Evolutionary conservation across 2,888 invertebrate species (phyloP).

Genomic region (Tanytarsus gracilentus): DNA sequence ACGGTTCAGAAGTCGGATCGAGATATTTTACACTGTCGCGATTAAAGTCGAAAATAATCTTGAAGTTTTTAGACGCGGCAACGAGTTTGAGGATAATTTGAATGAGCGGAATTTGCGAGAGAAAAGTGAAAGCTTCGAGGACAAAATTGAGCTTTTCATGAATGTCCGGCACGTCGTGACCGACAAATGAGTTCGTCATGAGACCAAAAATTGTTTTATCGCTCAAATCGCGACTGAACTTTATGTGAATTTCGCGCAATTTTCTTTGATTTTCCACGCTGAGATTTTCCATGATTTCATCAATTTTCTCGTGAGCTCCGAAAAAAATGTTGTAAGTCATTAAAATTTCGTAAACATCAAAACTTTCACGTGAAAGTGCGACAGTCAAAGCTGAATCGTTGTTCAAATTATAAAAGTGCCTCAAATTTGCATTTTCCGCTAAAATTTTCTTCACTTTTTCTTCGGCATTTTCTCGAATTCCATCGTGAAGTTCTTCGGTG

Average conservation of each 20-base stretch:
- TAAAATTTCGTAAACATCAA: background rate
- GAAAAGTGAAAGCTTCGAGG: background rate
- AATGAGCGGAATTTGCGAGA: background rate
- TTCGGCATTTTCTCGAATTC: background rate
- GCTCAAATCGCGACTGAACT: no score
- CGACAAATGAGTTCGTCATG: background rate
- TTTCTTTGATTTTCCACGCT: background rate
- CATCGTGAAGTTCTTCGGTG: background rate
- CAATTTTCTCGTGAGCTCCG: background rate
- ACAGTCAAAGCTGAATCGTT: background rate
- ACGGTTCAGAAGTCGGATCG: background rate
- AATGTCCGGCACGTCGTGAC: background rate
- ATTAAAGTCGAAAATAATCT: background rate
- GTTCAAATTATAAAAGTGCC: background rate
- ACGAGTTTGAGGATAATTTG: background rate
- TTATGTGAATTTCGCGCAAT: background rate
- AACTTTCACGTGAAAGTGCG: background rate
- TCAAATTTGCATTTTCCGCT: background rate
- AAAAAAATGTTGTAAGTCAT: background rate
- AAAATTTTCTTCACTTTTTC: background rate
- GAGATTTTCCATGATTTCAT: background rate
- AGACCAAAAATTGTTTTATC: no score
- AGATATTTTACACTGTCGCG: background rate
- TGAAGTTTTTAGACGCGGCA: background rate
- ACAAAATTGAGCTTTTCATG: background rate